These are phyloP conservation scores for Oreortyx pictus DNA, from an alignment of 2,797 vertebrate species.

Conservation along the genomic window DNA sequence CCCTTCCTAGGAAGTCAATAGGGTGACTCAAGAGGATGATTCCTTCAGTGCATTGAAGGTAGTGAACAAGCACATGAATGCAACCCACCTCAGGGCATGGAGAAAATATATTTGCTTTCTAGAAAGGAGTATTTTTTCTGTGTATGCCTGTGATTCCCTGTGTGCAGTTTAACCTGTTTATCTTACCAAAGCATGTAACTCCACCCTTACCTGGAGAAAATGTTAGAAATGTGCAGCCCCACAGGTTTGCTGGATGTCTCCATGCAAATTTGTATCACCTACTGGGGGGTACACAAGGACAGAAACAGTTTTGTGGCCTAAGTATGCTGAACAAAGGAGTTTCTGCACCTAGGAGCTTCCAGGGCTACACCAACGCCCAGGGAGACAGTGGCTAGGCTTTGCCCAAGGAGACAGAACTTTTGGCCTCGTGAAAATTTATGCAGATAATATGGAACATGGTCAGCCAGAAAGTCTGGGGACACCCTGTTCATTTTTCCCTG, in stretches of 20 bases:
- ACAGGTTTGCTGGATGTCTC: neutral
- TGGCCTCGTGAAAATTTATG: neutral
- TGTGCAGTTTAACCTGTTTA: neutral
- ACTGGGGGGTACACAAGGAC: neutral
- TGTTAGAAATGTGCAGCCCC: neutral
- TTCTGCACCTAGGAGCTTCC: neutral
- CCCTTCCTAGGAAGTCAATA: neutral
- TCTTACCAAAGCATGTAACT: neutral
- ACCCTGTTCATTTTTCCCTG: neutral
- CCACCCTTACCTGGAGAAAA: accelerated
- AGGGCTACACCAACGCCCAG: neutral
- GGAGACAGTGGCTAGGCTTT: neutral
- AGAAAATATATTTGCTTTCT: neutral
- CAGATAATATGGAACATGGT: neutral
- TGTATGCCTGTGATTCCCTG: neutral
- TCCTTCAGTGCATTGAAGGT: neutral
- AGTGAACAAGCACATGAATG: accelerated
- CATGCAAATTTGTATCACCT: neutral
- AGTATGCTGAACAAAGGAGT: neutral
- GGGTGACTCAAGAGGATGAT: neutral
- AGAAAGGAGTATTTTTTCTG: neutral
- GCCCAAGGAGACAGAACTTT: neutral
- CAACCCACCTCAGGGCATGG: neutral
- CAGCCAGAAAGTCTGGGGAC: neutral
- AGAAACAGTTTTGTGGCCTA: neutral